phyloP scores from a whole-genome alignment of 2,797 vertebrate species.

The Monodelphis domestica region DNA sequence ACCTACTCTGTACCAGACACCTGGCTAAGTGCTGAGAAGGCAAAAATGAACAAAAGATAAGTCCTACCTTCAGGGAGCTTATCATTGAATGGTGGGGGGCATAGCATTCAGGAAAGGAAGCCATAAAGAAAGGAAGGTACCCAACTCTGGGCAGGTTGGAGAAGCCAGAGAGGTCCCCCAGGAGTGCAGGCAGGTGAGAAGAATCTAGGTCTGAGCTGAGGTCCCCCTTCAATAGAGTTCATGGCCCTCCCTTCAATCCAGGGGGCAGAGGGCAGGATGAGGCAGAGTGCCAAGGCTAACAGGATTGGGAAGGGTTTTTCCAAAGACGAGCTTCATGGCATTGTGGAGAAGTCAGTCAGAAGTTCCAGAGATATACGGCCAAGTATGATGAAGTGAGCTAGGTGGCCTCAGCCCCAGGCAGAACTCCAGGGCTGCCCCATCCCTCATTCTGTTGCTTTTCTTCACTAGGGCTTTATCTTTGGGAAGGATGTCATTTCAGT shows the following conservation, averaged over 20 bases:
- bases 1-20: neutral
- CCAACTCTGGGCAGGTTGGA: neutral
- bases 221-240: neutral
- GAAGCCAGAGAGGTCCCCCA: neutral
- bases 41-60: neutral
- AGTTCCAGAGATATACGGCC: neutral
- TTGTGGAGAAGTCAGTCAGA: neutral
- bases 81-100: neutral
- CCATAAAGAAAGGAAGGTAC: neutral
- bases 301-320: no score
- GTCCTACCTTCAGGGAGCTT: neutral
- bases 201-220: neutral
- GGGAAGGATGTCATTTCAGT: neutral
- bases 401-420: neutral
- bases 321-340: neutral
- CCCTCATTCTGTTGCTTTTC: neutral
- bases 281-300: neutral
- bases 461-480: no score
- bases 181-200: neutral
- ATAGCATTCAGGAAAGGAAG: no score
- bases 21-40: neutral
- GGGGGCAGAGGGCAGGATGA: neutral
- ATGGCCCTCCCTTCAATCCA: neutral
- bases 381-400: neutral
- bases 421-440: neutral